These are phyloP conservation scores for Eupithecia inturbata DNA, from an alignment of 2,888 invertebrate species.

Conservation along the genomic window DNA sequence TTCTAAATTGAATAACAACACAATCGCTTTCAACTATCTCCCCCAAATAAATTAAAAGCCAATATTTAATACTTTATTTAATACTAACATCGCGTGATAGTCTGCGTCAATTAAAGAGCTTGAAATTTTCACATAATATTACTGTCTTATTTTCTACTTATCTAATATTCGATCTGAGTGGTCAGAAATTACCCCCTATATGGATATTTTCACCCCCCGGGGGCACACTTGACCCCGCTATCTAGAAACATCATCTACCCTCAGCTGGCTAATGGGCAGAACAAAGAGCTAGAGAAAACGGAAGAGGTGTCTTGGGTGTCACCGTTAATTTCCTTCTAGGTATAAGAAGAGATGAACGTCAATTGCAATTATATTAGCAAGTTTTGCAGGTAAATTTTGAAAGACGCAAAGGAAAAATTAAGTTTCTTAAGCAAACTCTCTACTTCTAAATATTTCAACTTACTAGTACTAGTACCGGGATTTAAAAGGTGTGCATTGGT, in stretches of 20 bases:
- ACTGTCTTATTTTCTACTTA: constrained; percentile 81
- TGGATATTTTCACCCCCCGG: constrained; percentile 80
- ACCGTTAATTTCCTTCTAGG: too few species aligned
- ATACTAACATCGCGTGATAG: constrained; percentile 63
- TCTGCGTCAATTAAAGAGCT: constrained; percentile 80
- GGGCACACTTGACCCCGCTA: constrained; percentile 82
- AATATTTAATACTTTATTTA: constrained; percentile 63
- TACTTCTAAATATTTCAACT: too few species aligned
- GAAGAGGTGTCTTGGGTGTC: constrained; percentile 52
- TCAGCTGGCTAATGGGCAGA: constrained; percentile 77
- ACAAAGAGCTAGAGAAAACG: constrained; percentile 54
- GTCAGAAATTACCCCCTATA: constrained; percentile 81
- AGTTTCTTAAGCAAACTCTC: too few species aligned
- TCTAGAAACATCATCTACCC: constrained; percentile 83
- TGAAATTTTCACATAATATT: constrained; percentile 77
- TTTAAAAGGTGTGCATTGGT: too few species aligned
- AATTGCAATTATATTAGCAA: too few species aligned
- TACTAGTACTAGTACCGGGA: too few species aligned
- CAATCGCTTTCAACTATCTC: constrained; percentile 51
- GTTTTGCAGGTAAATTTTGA: too few species aligned
- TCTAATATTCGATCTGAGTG: constrained; percentile 79
- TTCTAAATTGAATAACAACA: constrained; percentile 45
- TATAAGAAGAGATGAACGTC: too few species aligned
- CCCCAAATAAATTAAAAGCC: constrained; percentile 73
- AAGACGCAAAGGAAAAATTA: too few species aligned